Evolutionary conservation across 2,113 vertebrate species (phyloP), one percentile per base, ranked within the genome.

Genomic region (Melanotaenia duboulayi): DNA sequence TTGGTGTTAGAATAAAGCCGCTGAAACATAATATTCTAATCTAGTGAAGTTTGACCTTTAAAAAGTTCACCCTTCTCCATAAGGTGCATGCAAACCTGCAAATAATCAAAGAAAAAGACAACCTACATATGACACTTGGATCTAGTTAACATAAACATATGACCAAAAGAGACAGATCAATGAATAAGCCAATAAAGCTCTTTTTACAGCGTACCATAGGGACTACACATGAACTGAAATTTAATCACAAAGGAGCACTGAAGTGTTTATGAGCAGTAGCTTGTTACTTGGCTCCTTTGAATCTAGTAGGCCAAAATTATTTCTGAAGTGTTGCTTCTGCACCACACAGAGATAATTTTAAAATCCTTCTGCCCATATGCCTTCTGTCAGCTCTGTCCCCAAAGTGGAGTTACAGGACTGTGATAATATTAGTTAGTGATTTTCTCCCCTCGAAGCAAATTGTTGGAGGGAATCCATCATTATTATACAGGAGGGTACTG

Each of bases 351-450:
- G 77, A 83, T 86, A 28, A 81, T 80, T 88, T 81, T 64, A 67
- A 84, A 84, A 76, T 74, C 42, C 68, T 79, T 84, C 74, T 57
- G 68, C 75, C 82, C 79, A 82, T 67, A 81, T 83, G 69, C 65
- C 76, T 73, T 76, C 75, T 61, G 49, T 88, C 80, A 75, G 65
- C 71, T 85, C 58, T 48, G 57, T 49, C 80, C 78, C 71, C 82
- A 82, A 82, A 83, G 80, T 83, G 79, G 82, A 80, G 65, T 78
- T 39, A 67, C 37, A 74, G 28, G 67, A 66, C 76, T 67, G 80
- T 78, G 84, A 89, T 82, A 77, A 88, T 73, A 74, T 81, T 82
- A 90, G 80, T 78, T 76, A 78, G 82, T 76, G 79, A 70, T 60
- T 84, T 37, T 84, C 42, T 80, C 68, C 55, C 54, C 73, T 22